These are phyloP conservation scores for Dryomyza anilis DNA, from an alignment of 2,888 invertebrate species.

Conservation along the genomic window DNA sequence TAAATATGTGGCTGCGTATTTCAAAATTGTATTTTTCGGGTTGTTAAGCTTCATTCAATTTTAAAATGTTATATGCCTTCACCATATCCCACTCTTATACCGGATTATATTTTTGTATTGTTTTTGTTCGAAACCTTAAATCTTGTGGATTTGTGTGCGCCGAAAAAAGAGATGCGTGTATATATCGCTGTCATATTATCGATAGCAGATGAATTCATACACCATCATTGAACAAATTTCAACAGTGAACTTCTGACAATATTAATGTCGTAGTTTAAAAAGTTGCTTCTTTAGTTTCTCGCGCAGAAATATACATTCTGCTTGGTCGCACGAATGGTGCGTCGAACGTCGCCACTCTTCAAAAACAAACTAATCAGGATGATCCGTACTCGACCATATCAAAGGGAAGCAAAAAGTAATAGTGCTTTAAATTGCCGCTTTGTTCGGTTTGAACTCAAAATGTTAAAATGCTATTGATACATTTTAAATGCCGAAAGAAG, in stretches of 20 bases:
- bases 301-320: too few species aligned
- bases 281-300: too few species aligned
- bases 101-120: constrained; percentile 39
- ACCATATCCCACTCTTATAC: constrained; percentile 32
- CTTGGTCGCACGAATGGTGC: neutral
- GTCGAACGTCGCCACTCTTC: neutral
- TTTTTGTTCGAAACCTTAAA: neutral
- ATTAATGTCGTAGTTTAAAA: too few species aligned
- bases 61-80: neutral
- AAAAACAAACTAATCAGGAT: constrained; percentile 11
- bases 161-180: too few species aligned
- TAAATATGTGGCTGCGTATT: neutral
- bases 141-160: neutral
- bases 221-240: too few species aligned
- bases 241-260: too few species aligned
- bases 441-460: neutral
- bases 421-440: constrained; percentile 5
- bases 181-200: too few species aligned
- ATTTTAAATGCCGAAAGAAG: neutral
- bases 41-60: neutral
- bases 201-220: too few species aligned
- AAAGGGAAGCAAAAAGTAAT: constrained; percentile 11
- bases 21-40: neutral
- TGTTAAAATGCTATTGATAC: constrained; percentile 16
- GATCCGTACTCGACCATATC: constrained; percentile 22